Conservation (phyloP, 2,113 vertebrate species). For the Microcebus tavaratra region DNA sequence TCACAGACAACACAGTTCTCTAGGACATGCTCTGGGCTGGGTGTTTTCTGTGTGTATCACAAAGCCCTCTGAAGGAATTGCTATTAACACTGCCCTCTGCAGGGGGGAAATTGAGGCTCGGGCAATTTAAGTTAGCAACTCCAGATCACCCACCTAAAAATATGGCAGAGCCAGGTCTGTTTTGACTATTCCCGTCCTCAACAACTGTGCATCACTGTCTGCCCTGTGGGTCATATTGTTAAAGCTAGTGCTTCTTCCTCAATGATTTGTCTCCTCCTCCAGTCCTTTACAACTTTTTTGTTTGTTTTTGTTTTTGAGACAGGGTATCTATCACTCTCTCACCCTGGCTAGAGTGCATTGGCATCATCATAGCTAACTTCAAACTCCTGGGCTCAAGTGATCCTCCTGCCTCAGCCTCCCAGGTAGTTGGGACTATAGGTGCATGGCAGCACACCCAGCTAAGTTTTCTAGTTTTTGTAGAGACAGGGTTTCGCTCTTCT, state of each 20-base stretch:
- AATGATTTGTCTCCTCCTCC: accelerated
- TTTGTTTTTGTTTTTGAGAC: too few relatives aligned
- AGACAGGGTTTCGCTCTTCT: too few relatives aligned
- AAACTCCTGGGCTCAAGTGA: too few relatives aligned
- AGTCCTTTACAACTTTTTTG: background rate
- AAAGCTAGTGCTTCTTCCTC: background rate
- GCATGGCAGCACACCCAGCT: too few relatives aligned
- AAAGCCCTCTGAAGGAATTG: background rate
- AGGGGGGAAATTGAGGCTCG: background rate
- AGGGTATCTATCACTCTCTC: too few relatives aligned
- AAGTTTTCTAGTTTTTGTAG: too few relatives aligned
- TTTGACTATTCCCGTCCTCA: background rate
- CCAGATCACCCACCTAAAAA: background rate
- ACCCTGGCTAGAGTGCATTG: too few relatives aligned
- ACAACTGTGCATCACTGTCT: background rate
- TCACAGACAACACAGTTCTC: background rate
- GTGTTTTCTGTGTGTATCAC: too few relatives aligned
- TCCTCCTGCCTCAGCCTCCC: too few relatives aligned
- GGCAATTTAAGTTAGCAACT: background rate
- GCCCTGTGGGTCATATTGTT: accelerated
- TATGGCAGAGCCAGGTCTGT: background rate
- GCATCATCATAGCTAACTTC: too few relatives aligned
- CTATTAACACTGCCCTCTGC: background rate
- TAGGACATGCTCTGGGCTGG: background rate
- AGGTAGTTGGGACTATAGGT: too few relatives aligned